A percentile compares a stretch with the other conserved stretches of the same genome.
Evolutionary conservation across 2,888 invertebrate species (phyloP).

Genomic region (Nemapogon koenigi): DNA sequence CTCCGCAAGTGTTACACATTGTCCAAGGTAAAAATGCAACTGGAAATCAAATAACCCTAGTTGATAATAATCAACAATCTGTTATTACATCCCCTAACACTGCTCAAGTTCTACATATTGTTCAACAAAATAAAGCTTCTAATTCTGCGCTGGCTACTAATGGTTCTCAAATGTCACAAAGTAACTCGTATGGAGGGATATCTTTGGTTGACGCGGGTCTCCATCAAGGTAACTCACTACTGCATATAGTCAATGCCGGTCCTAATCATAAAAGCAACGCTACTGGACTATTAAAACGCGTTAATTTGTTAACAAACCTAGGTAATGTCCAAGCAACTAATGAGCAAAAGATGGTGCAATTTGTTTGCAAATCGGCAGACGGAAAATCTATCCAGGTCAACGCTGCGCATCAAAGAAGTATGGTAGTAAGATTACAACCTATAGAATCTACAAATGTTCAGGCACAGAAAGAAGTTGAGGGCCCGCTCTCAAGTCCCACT

Average conservation of each 20-base stretch:
- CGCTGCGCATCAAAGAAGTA: conserved; percentile 57
- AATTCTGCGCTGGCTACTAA: conserved; percentile 26
- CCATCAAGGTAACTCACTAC: conserved; percentile 54
- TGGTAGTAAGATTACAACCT: conserved; percentile 54
- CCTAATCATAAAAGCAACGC: conserved; percentile 39
- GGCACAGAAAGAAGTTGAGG: conserved; percentile 28
- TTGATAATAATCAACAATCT: conserved; percentile 46
- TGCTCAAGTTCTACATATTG: conserved; percentile 52
- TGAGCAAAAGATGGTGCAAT: conserved; percentile 65
- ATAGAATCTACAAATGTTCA: conserved; percentile 32
- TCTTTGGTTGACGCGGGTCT: conserved; percentile 49
- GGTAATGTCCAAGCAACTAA: conserved; percentile 51
- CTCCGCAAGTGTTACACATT: conserved; percentile 51
- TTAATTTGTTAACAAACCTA: conserved; percentile 54
- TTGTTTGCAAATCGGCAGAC: conserved; percentile 69
- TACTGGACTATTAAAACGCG: conserved; percentile 43
- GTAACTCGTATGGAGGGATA: conserved; percentile 41
- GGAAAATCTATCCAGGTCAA: conserved; percentile 65
- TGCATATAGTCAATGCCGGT: conserved; percentile 56
- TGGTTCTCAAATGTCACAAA: conserved; percentile 28
- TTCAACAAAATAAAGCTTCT: conserved; percentile 49
- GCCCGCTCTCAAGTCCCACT: conserved; percentile 30
- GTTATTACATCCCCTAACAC: conserved; percentile 41
- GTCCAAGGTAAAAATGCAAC: conserved; percentile 50
- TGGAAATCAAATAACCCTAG: conserved; percentile 43